Evolutionary conservation across 2,888 invertebrate genomes (phyloP).

Genomic region (Diarsia dahlii): DNA sequence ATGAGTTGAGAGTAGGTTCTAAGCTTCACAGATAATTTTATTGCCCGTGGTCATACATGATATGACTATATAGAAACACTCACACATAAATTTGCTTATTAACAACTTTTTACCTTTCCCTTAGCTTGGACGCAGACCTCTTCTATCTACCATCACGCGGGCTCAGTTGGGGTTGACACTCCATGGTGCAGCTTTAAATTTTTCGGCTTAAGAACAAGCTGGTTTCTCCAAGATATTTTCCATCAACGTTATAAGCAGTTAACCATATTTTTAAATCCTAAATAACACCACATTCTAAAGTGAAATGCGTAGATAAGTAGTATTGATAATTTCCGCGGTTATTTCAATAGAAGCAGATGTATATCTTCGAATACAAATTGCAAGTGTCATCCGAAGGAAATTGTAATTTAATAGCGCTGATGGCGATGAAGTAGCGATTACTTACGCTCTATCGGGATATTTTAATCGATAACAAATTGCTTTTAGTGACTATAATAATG

Average conservation of each 20-base stretch:
- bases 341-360: constrained; percentile 54
- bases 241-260: too few relatives aligned
- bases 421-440: constrained; percentile 51
- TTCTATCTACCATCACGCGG: too few relatives aligned
- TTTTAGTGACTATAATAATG: constrained; percentile 26
- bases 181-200: too few relatives aligned
- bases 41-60: too few relatives aligned
- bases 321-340: constrained; percentile 25
- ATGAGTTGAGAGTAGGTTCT: not conserved
- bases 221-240: too few relatives aligned
- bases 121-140: too few relatives aligned
- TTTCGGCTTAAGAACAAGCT: too few relatives aligned
- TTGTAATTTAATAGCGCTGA: constrained; percentile 52
- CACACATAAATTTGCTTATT: not conserved
- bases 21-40: not conserved
- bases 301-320: constrained; percentile 24
- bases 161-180: too few relatives aligned
- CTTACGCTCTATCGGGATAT: constrained; percentile 45
- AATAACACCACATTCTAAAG: constrained; percentile 3
- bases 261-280: not conserved
- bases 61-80: not conserved
- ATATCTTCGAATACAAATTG: constrained; percentile 56
- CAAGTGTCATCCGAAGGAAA: constrained; percentile 58
- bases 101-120: not conserved
- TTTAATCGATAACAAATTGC: constrained; percentile 55